Percentiles rank a stretch among this genome's conserved stretches.
phyloP scores from a whole-genome alignment of 92 coral and sea anemone genomes.

The Umimayanthus chanpuru region DNA sequence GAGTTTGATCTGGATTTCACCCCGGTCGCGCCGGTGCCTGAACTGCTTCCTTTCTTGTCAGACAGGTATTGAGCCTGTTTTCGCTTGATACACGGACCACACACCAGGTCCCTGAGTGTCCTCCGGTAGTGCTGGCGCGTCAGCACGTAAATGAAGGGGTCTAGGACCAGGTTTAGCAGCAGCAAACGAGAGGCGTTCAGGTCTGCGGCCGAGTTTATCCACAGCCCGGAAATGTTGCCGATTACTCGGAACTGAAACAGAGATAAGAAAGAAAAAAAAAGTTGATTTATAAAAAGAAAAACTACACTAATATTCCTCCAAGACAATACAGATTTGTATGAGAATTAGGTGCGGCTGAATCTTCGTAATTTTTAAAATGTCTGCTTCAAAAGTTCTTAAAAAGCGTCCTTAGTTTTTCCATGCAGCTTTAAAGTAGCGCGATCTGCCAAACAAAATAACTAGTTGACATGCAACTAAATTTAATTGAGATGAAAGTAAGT shows the following conservation, averaged over 20 bases:
- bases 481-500: no score
- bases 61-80: neutral
- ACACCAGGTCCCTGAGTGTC: slow-evolving; percentile 34
- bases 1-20: no score
- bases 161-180: slow-evolving; percentile 42
- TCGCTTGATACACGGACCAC: slow-evolving; percentile 13
- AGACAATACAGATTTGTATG: no score
- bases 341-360: no score
- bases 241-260: slow-evolving; percentile 25
- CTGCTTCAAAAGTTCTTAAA: no score
- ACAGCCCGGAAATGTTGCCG: slow-evolving; percentile 37
- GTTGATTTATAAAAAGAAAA: neutral
- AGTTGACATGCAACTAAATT: no score
- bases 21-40: slow-evolving; percentile 17
- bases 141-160: slow-evolving; percentile 41
- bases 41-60: slow-evolving; percentile 36
- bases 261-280: neutral
- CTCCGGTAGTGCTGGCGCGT: slow-evolving; percentile 42
- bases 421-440: no score
- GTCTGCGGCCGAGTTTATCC: slow-evolving; percentile 41
- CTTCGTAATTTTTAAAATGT: no score
- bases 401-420: no score
- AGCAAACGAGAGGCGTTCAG: slow-evolving; percentile 36
- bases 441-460: no score
- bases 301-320: no score